Conservation (phyloP, 1,140 invertebrate species). For the Drosophila kurseongensis region DNA sequence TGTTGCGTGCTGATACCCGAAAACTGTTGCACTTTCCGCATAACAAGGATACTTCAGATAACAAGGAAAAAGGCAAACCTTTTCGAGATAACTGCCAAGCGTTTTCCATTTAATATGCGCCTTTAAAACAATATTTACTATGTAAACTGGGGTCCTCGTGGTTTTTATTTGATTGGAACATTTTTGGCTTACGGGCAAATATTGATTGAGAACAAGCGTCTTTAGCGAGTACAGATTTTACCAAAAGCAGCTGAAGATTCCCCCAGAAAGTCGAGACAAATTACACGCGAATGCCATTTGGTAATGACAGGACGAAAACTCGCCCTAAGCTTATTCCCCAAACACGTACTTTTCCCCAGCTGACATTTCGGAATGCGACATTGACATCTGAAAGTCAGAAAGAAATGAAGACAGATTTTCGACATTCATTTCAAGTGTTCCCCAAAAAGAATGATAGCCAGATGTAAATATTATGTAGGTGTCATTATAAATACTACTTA, state of each 20-base stretch:
- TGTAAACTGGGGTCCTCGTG: constrained; percentile 26
- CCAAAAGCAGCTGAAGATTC: constrained; percentile 24
- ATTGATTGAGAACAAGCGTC: constrained; percentile 33
- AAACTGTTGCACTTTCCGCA: constrained; percentile 36
- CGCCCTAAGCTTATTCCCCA: constrained; percentile 21
- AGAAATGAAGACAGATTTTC: constrained; percentile 8
- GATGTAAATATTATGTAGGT: constrained; percentile 8
- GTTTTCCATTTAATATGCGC: constrained; percentile 41
- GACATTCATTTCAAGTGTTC: constrained; percentile 9
- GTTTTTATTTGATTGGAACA: constrained; percentile 40
- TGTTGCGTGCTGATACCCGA: constrained; percentile 31
- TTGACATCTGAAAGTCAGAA: constrained; percentile 11
- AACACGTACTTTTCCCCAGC: constrained; percentile 4
- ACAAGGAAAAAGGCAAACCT: constrained; percentile 8
- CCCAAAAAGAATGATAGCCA: constrained; percentile 1
- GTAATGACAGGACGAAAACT: constrained; percentile 32
- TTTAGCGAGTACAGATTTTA: constrained; percentile 1
- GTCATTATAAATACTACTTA: too few species aligned
- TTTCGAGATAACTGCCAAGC: constrained; percentile 17
- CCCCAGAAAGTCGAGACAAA: constrained; percentile 24
- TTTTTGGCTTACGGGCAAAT: constrained; percentile 35
- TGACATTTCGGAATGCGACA: constrained; percentile 43
- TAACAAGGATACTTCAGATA: constrained; percentile 19
- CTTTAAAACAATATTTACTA: constrained; percentile 47
- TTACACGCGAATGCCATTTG: constrained; percentile 44